Evolutionary conservation across 2,113 vertebrate species (phyloP), one percentile per base, ranked within the genome.

Genomic region (Ancistrus triradiatus): DNA sequence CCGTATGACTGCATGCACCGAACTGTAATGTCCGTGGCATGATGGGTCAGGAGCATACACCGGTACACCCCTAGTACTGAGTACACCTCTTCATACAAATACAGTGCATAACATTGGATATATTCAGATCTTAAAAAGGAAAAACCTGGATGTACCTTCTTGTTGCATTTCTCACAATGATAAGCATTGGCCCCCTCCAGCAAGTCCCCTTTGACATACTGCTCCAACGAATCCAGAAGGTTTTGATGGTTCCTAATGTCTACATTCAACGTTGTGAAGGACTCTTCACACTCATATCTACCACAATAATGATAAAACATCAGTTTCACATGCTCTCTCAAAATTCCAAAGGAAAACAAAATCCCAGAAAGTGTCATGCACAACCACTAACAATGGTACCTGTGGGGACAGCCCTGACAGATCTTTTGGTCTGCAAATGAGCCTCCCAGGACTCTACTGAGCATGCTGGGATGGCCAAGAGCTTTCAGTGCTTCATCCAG

Each of bases 391-490:
- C 24, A 10, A 14, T 70, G 86, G 77, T 75, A 95, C 95, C 95
- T 89, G 86, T 98, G 95, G 68, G 95, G 95, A 73, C 95, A 98
- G 60, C 95, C 95, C 83, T 98, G 95, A 80, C 95, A 98, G 84
- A 98, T 98, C 83, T 98, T 98, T 84, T 98, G 95, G 83, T 98
- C 95, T 55, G 95, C 95, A 69, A 98, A 98, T n/a, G 95, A 98
- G 31, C 95, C 95, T 69, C 95, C 95, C 66, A 98, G 84, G 74
- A 98, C 94, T 83, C 95, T 95, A 86, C 95, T 98, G 74, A 98
- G 86, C 94, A 98, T 98, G 60, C 92, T 91, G 37, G 95, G 92
- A 80, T 98, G 95, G 47, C 95, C 95, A 65, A 98, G 84, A 42
- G 95, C 94, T 85, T 98, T 98, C 81, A 98, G 86, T 74, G 95